Evolutionary conservation across 1,140 invertebrate genomes (phyloP).

Genomic region (Gryon sp.): DNA sequence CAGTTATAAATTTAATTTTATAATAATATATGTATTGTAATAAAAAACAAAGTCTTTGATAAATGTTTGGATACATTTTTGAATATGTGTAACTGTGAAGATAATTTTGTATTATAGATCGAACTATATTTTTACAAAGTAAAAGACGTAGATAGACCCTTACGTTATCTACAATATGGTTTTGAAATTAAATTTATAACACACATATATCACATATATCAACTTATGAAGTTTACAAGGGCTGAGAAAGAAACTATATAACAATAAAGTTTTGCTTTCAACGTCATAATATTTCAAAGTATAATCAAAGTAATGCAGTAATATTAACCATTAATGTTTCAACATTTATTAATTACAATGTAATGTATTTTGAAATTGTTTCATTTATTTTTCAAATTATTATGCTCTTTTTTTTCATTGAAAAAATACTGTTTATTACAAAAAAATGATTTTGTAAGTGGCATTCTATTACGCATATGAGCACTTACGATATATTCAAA

Average conservation of each 20-base stretch:
- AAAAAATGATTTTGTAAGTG: no score
- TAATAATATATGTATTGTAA: conserved; percentile 15
- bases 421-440: no score
- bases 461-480: no score
- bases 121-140: conserved; percentile 67
- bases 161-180: conserved; percentile 18
- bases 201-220: conserved; percentile 1
- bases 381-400: neutral
- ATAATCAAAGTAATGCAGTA: no score
- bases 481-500: no score
- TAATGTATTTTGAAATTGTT: no score
- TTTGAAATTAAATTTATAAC: conserved; percentile 36
- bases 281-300: no score
- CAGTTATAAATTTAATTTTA: conserved; percentile 5
- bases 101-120: conserved; percentile 64
- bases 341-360: no score
- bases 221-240: conserved; percentile 4
- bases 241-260: no score
- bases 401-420: neutral
- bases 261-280: no score
- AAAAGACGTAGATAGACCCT: no score
- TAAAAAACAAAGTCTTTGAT: conserved; percentile 12
- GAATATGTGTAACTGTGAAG: conserved; percentile 26
- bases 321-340: no score
- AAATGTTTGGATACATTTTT: conserved; percentile 22